Evolutionary conservation across 64 coral and sea anemone genomes (phyloP).

Genomic region (Trachythela sp.): DNA sequence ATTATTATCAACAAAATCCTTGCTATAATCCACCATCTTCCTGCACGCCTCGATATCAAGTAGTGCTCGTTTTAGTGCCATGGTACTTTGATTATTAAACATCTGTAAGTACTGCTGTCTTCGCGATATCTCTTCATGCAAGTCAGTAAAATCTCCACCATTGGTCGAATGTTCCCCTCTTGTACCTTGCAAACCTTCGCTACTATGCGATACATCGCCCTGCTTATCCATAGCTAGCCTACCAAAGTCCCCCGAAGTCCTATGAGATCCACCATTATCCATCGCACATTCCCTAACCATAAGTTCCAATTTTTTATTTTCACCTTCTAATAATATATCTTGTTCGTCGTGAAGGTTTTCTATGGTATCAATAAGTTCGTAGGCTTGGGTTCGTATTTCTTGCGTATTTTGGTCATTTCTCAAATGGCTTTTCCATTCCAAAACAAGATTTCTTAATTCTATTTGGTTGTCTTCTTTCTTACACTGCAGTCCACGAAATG

Average conservation of each 20-base stretch:
- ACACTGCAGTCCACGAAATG: not conserved
- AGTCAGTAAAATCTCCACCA: not conserved
- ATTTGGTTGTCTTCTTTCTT: conserved; percentile 24
- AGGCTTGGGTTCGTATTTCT: not conserved
- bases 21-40: conserved; percentile 22
- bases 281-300: not conserved
- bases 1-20: not conserved
- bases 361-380: not conserved
- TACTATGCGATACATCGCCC: not conserved
- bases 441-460: not conserved
- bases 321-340: not conserved
- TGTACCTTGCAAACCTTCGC: not conserved
- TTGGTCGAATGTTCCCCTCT: not conserved
- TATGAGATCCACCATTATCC: not conserved
- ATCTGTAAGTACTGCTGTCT: not conserved
- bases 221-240: not conserved
- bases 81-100: not conserved
- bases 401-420: not conserved
- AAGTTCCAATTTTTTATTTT: not conserved
- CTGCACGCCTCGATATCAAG: not conserved
- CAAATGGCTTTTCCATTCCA: not conserved
- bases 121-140: not conserved
- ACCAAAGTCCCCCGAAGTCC: not conserved
- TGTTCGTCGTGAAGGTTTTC: not conserved
- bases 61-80: not conserved